These are phyloP conservation scores for Copsychus sechellarum DNA, from an alignment of 2,113 vertebrate genomes.

Conservation along the genomic window DNA sequence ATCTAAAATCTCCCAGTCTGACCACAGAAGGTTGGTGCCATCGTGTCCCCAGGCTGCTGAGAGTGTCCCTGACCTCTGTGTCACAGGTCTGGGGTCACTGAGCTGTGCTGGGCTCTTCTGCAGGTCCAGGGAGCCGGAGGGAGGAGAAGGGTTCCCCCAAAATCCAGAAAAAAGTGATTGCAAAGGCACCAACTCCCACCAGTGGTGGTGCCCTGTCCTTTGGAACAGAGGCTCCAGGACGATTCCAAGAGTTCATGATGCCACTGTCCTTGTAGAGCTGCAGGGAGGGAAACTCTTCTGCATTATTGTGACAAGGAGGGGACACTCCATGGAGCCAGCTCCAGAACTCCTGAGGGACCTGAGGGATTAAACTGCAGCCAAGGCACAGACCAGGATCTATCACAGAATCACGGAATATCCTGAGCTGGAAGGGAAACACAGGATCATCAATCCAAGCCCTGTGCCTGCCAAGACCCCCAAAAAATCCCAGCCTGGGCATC, in stretches of 20 bases:
- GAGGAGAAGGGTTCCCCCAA: not conserved
- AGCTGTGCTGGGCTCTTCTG: not conserved
- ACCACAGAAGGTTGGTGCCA: not conserved
- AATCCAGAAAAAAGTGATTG: not conserved
- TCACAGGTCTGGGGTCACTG: not conserved
- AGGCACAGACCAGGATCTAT: not conserved
- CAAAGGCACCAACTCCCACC: not conserved
- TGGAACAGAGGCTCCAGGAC: not conserved
- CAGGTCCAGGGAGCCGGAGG: not conserved
- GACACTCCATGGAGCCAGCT: accelerated
- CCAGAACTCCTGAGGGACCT: not conserved
- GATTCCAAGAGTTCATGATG: not conserved
- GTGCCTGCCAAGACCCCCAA: not conserved
- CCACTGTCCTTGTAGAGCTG: not conserved
- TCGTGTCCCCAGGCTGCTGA: not conserved
- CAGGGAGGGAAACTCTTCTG: not conserved
- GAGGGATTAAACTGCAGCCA: not conserved
- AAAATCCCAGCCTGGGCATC: not conserved
- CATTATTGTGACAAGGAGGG: not conserved
- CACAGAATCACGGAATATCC: accelerated
- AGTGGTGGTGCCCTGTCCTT: not conserved
- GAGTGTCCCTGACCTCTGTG: not conserved
- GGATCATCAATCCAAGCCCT: accelerated
- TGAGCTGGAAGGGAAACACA: accelerated
- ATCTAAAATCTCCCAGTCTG: not conserved